Conservation (phyloP, 2,888 invertebrate genomes). For the Drosophila koepferae region DNA sequence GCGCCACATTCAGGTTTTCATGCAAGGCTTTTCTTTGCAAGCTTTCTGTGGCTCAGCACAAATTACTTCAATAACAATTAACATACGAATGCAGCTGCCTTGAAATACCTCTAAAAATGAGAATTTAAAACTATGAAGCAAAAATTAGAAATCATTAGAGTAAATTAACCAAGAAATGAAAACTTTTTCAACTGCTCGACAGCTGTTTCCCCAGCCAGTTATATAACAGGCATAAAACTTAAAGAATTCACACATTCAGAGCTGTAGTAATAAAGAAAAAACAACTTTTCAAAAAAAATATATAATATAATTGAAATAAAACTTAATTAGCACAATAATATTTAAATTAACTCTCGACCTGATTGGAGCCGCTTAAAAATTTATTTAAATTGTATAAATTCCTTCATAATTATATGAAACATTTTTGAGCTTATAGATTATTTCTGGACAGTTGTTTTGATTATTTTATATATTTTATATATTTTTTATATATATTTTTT, state of each 20-base stretch:
- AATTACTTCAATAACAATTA: constrained; percentile 29
- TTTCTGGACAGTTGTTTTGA: background rate
- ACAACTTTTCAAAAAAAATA: background rate
- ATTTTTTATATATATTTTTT: too few species aligned
- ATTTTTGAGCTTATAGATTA: background rate
- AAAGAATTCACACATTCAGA: background rate
- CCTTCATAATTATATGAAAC: too few species aligned
- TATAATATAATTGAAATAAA: background rate
- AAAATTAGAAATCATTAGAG: constrained; percentile 29
- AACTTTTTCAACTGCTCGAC: constrained; percentile 1
- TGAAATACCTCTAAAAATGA: background rate
- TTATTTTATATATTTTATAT: too few species aligned
- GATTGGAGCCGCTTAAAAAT: background rate
- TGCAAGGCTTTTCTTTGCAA: background rate
- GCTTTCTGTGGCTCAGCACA: constrained; percentile 10
- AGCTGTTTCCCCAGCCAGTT: constrained; percentile 10
- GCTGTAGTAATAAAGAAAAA: background rate
- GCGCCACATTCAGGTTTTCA: constrained; percentile 44
- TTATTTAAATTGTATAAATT: background rate
- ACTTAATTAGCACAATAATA: background rate
- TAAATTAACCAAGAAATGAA: constrained; percentile 35
- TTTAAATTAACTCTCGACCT: background rate
- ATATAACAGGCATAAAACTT: background rate
- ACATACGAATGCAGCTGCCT: constrained; percentile 27
- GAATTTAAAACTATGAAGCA: background rate